Evolutionary conservation across 2,113 vertebrate species (phyloP).

Genomic region (Platanista minor): DNA sequence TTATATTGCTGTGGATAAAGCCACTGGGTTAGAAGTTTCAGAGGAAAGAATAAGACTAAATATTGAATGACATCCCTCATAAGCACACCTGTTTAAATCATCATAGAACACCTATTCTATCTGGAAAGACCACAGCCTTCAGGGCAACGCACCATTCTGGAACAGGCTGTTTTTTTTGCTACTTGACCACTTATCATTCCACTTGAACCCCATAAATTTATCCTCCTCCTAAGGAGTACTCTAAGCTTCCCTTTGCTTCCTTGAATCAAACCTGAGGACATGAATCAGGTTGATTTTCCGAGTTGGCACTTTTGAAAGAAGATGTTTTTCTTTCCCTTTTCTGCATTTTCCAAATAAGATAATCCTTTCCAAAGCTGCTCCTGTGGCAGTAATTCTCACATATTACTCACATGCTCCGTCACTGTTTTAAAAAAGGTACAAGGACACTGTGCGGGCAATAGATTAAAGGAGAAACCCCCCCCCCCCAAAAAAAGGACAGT

Average conservation of each 20-base stretch:
- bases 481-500: too few relatives aligned
- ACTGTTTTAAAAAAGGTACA: background rate
- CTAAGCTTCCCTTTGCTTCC: background rate
- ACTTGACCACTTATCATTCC: background rate
- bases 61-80: background rate
- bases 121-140: background rate
- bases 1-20: background rate
- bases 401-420: background rate
- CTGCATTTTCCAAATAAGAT: background rate
- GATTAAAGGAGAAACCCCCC: background rate
- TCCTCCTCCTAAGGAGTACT: background rate
- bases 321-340: background rate
- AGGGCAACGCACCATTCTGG: background rate
- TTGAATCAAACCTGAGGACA: background rate
- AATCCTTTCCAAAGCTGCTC: background rate
- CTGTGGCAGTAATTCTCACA: background rate
- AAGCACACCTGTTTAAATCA: background rate
- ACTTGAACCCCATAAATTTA: background rate
- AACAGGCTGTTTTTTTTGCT: too few relatives aligned
- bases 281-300: background rate
- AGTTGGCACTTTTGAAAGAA: background rate
- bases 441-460: background rate
- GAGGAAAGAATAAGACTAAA: background rate
- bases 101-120: background rate
- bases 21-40: background rate